Evolutionary conservation across 2,113 vertebrate genomes (phyloP).

Genomic region (Oncorhynchus gorbuscha): DNA sequence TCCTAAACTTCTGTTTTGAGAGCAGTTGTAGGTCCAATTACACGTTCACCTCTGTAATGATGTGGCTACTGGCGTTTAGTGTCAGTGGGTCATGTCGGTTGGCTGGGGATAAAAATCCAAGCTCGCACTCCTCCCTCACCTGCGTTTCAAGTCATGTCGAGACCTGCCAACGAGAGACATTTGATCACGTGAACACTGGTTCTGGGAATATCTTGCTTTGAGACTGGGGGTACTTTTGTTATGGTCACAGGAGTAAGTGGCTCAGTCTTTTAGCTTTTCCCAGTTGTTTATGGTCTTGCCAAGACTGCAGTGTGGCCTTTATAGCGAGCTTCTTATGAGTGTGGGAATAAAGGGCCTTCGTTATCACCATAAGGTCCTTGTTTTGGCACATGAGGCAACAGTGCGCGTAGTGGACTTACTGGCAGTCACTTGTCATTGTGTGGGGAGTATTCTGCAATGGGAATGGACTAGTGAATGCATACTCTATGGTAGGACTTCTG

Average conservation of each 20-base stretch:
- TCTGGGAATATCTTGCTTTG: conserved; percentile 93
- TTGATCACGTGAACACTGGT: conserved; percentile 94
- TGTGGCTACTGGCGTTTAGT: conserved; percentile 73
- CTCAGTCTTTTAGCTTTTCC: conserved; percentile 48
- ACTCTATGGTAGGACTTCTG: too few species aligned
- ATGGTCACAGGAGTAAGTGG: conserved; percentile 28
- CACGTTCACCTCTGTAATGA: conserved; percentile 87
- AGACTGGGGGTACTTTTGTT: conserved; percentile 70
- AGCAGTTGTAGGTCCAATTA: conserved; percentile 85
- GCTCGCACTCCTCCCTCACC: conserved; percentile 94
- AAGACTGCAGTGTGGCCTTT: conserved; percentile 87
- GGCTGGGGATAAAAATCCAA: conserved; percentile 77
- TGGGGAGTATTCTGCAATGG: conserved; percentile 54
- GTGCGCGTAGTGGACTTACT: conserved; percentile 84
- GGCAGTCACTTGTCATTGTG: conserved; percentile 87
- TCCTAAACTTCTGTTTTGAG: conserved; percentile 76
- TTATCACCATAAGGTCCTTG: conserved; percentile 76
- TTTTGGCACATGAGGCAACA: conserved; percentile 83
- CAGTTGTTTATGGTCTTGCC: conserved; percentile 83
- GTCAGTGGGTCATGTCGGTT: conserved; percentile 83
- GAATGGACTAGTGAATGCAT: too few species aligned
- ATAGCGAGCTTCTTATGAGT: conserved; percentile 79
- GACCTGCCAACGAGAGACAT: conserved; percentile 99
- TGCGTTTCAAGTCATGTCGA: conserved; percentile 99
- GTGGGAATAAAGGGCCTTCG: conserved; percentile 78